A percentile compares a stretch with the other conserved stretches of the same genome.
Evolutionary conservation across 2,888 invertebrate genomes (phyloP).

Genomic region (Prosopocoilus inquinatus): DNA sequence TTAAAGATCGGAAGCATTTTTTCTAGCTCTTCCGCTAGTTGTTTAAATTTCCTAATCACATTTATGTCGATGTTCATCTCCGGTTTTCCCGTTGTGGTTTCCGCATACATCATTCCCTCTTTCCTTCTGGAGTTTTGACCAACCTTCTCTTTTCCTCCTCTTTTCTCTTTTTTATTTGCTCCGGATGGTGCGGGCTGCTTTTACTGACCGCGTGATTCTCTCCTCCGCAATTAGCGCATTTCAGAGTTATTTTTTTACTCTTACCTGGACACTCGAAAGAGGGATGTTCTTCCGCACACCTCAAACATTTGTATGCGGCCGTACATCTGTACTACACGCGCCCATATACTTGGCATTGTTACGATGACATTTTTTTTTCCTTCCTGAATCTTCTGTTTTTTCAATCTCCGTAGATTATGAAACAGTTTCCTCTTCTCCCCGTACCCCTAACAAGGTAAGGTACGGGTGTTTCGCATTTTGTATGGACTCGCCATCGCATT

Average conservation of each 20-base stretch:
- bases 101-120: not conserved
- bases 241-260: slow-evolving; percentile 1
- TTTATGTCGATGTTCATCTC: not conserved
- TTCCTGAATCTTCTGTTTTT: too few species aligned
- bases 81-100: not conserved
- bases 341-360: slow-evolving; percentile 10
- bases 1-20: too few species aligned
- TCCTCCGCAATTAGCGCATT: slow-evolving; percentile 14
- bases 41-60: too few species aligned
- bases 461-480: too few species aligned
- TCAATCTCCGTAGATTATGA: too few species aligned
- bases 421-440: too few species aligned
- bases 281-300: slow-evolving; percentile 8
- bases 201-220: slow-evolving; percentile 11
- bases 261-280: slow-evolving; percentile 7
- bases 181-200: not conserved
- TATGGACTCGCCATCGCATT: too few species aligned
- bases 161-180: not conserved
- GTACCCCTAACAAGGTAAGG: too few species aligned
- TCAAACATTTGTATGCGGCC: slow-evolving; percentile 6
- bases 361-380: too few species aligned
- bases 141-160: not conserved
- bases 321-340: slow-evolving; percentile 12
- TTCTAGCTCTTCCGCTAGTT: too few species aligned
- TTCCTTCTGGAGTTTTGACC: not conserved